phyloP scores from a whole-genome alignment of 2,888 invertebrate species.

The Limnephilus lunatus region DNA sequence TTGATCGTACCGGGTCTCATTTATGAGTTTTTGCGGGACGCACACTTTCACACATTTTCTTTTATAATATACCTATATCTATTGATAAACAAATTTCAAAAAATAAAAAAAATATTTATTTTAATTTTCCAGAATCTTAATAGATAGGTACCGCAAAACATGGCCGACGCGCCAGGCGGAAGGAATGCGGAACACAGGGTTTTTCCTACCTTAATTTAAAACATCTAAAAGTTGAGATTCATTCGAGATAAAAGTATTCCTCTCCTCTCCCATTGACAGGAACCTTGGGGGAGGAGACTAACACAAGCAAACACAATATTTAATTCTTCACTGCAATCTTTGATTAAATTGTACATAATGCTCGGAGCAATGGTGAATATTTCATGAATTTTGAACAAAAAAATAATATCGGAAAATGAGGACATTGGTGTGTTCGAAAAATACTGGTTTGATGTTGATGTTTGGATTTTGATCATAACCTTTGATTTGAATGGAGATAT shows the following conservation, averaged over 20 bases:
- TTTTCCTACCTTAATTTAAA: neutral
- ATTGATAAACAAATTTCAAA: too few species aligned
- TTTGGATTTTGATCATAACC: too few species aligned
- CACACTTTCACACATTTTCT: too few species aligned
- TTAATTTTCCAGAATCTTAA: neutral
- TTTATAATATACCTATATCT: too few species aligned
- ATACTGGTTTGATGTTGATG: too few species aligned
- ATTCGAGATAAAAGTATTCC: neutral
- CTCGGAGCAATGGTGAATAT: neutral
- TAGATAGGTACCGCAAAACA: neutral
- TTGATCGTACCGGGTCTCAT: too few species aligned
- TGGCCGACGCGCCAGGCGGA: neutral
- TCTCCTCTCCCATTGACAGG: constrained; percentile 6
- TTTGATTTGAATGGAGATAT: too few species aligned
- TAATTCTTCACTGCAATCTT: constrained; percentile 25
- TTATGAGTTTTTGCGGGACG: too few species aligned
- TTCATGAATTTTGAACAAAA: neutral
- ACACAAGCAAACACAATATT: constrained; percentile 31
- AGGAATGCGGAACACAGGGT: neutral
- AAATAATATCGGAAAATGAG: neutral
- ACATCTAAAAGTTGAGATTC: neutral
- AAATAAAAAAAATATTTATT: too few species aligned
- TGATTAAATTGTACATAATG: constrained; percentile 38
- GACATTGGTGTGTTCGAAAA: neutral
- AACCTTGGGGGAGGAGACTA: neutral